These are phyloP conservation scores for Morone chrysops DNA, from an alignment of 2,113 vertebrate genomes.

Conservation along the genomic window DNA sequence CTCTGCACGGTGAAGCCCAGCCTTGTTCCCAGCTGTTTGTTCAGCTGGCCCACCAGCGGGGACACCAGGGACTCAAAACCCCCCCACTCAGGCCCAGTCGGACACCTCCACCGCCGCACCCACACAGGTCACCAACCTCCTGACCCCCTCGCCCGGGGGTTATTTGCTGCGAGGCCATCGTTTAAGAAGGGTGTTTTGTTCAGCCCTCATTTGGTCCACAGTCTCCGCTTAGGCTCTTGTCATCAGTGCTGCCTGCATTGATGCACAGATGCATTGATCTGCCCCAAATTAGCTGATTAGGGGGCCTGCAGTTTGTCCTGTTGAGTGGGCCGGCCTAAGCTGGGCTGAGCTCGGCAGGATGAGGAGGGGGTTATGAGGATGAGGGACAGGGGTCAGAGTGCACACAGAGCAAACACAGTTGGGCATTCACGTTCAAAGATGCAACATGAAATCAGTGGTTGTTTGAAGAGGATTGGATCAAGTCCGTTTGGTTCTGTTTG, in stretches of 20 bases:
- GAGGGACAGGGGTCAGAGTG: conserved; percentile 68
- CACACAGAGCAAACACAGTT: conserved; percentile 70
- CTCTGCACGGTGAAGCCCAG: conserved; percentile 71
- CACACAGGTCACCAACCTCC: conserved; percentile 78
- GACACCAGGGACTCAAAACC: conserved; percentile 69
- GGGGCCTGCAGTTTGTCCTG: conserved; percentile 78
- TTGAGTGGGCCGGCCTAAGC: conserved; percentile 67
- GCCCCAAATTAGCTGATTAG: conserved; percentile 83
- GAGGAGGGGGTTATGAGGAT: conserved; percentile 48
- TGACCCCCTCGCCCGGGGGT: conserved; percentile 76
- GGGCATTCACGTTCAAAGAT: conserved; percentile 73
- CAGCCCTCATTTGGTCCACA: conserved; percentile 55
- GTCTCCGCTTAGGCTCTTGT: conserved; percentile 70
- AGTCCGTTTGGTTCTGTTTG: conserved; percentile 49
- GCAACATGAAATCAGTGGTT: conserved; percentile 69
- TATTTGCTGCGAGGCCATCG: conserved; percentile 80
- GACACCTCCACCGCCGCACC: conserved; percentile 77
- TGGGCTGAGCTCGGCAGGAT: conserved; percentile 51
- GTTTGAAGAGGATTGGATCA: conserved; percentile 63
- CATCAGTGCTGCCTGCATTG: conserved; percentile 61
- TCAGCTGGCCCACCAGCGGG: conserved; percentile 84
- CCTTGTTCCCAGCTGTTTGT: conserved; percentile 84
- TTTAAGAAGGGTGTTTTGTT: conserved; percentile 84
- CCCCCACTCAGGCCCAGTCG: conserved; percentile 54
- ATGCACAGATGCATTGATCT: conserved; percentile 72